phyloP scores from a whole-genome alignment of 2,113 vertebrate species.

The Pontoporia blainvillei region DNA sequence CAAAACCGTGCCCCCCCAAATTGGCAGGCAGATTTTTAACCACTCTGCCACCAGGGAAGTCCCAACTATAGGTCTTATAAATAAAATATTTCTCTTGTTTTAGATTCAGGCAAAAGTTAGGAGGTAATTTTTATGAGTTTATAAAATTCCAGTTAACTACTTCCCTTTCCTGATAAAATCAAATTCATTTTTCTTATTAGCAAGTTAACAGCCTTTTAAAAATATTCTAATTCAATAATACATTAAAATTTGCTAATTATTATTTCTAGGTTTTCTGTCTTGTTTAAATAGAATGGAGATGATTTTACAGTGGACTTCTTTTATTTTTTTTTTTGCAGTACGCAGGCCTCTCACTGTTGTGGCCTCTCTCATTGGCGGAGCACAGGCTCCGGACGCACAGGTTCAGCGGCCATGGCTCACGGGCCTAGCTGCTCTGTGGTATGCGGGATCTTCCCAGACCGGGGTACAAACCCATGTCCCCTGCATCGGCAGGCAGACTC shows the following conservation, averaged over 20 bases:
- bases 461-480: too few relatives aligned
- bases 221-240: background rate
- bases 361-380: too few relatives aligned
- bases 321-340: too few relatives aligned
- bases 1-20: fast-evolving
- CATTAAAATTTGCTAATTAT: background rate
- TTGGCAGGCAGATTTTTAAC: too few relatives aligned
- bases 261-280: background rate
- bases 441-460: too few relatives aligned
- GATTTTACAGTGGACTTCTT: background rate
- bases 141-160: background rate
- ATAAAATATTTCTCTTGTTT: background rate
- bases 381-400: too few relatives aligned
- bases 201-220: background rate
- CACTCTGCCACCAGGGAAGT: too few relatives aligned
- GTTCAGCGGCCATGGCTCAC: too few relatives aligned
- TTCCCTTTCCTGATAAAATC: background rate
- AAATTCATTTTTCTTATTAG: background rate
- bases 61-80: background rate
- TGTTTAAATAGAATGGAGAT: background rate
- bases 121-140: background rate
- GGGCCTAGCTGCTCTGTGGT: too few relatives aligned
- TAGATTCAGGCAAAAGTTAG: background rate
- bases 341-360: too few relatives aligned
- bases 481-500: too few relatives aligned